Evolutionary conservation across 2,113 vertebrate species (phyloP).

Genomic region (Muscicapa adusta): DNA sequence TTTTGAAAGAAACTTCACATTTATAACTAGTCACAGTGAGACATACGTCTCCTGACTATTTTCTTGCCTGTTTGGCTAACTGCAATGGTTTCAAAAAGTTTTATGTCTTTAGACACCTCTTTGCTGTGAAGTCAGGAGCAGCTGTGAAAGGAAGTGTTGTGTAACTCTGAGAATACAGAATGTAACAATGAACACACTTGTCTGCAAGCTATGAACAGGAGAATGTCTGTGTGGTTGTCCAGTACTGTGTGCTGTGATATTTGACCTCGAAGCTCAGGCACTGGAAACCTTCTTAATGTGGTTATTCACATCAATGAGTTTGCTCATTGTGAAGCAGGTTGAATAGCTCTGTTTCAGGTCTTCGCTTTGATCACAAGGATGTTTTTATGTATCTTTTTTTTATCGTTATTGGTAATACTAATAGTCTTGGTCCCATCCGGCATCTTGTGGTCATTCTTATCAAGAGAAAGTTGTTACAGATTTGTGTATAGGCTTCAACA

Average conservation of each 20-base stretch:
- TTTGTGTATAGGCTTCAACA: background rate
- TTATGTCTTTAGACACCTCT: background rate
- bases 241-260: background rate
- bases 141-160: background rate
- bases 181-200: background rate
- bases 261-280: background rate
- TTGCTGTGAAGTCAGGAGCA: background rate
- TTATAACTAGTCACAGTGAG: background rate
- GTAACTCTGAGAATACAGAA: background rate
- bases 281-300: background rate
- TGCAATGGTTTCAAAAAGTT: background rate
- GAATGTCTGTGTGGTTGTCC: background rate
- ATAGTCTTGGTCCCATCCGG: background rate
- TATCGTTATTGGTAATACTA: background rate
- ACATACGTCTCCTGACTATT: background rate
- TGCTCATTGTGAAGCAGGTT: background rate
- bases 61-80: background rate
- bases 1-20: background rate
- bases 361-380: background rate
- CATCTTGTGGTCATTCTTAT: background rate
- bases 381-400: background rate
- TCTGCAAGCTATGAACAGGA: background rate
- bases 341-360: background rate
- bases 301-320: background rate
- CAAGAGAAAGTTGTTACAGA: fast-evolving